Percentiles rank a stretch among this genome's conserved stretches.
Evolutionary conservation across 2,888 invertebrate genomes (phyloP).

Genomic region (Acleris cristana): DNA sequence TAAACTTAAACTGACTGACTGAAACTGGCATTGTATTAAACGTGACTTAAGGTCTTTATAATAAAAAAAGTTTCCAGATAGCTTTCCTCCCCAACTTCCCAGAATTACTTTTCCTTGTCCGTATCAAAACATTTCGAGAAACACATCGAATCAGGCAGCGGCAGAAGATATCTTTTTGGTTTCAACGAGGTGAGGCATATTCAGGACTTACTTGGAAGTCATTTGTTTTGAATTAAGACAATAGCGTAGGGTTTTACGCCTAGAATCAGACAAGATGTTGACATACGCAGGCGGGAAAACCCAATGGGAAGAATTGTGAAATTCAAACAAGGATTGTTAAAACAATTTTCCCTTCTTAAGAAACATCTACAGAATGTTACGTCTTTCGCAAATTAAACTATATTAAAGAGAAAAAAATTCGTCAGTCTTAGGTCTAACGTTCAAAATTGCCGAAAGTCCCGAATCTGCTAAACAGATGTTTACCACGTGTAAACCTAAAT

Average conservation of each 20-base stretch:
- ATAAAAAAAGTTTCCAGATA: constrained; percentile 6
- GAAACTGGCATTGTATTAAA: too few relatives aligned
- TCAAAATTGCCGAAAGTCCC: too few relatives aligned
- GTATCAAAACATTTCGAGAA: constrained; percentile 12
- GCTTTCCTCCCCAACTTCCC: constrained; percentile 1
- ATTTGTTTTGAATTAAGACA: constrained; percentile 1
- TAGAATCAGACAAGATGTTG: constrained; percentile 6
- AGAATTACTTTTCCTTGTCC: constrained; percentile 19
- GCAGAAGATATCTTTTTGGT: constrained; percentile 19
- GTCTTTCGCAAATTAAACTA: too few relatives aligned
- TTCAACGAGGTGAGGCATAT: constrained; percentile 5
- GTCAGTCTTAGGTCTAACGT: too few relatives aligned
- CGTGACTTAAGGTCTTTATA: not conserved
- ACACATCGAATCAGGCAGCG: not conserved
- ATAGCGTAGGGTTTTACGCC: constrained; percentile 8
- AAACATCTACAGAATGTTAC: too few relatives aligned
- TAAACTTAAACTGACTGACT: too few relatives aligned
- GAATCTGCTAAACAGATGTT: too few relatives aligned
- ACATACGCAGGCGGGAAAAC: not conserved
- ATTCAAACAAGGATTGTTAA: too few relatives aligned
- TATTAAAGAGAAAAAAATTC: too few relatives aligned
- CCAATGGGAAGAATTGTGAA: not conserved
- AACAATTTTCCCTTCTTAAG: too few relatives aligned
- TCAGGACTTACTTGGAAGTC: constrained; percentile 10
- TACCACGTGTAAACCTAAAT: too few relatives aligned